These are phyloP conservation scores for Xiphophorus maculatus DNA, from an alignment of 2,113 vertebrate species.

Conservation along the genomic window DNA sequence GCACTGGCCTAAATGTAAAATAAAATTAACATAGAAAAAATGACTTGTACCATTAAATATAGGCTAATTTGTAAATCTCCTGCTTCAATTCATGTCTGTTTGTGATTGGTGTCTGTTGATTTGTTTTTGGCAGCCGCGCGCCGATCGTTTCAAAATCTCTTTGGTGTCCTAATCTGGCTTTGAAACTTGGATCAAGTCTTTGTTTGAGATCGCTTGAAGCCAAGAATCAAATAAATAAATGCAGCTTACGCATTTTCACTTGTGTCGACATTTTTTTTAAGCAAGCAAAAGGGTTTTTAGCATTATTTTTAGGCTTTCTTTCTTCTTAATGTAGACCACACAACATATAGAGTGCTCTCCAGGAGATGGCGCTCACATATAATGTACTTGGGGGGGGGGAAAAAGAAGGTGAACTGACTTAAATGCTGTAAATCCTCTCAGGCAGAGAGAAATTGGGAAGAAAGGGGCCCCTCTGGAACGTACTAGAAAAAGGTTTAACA, in stretches of 20 bases:
- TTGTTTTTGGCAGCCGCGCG: conserved; percentile 3
- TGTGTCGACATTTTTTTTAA: not conserved
- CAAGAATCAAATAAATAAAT: not conserved
- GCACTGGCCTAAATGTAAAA: conserved; percentile 24
- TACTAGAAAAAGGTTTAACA: not conserved
- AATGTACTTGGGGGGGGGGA: not conserved
- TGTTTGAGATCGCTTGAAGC: not conserved
- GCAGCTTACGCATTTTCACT: too few relatives aligned
- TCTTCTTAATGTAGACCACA: not conserved
- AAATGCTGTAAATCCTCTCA: not conserved
- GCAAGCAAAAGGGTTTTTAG: not conserved
- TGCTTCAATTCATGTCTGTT: not conserved
- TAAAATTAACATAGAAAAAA: not conserved
- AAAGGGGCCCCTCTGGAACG: not conserved
- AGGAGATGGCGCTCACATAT: conserved; percentile 56
- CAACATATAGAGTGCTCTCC: conserved; percentile 1
- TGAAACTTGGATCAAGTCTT: not conserved
- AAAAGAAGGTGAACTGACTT: not conserved
- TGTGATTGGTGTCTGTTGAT: conserved; percentile 5
- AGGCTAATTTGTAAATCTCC: conserved; percentile 7
- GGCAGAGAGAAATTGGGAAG: not conserved
- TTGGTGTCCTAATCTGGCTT: not conserved
- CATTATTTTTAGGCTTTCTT: not conserved
- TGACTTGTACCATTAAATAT: not conserved
- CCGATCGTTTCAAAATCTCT: conserved; percentile 12